These are phyloP conservation scores for Poeciliopsis paucimaculata DNA, from an alignment of 2,797 vertebrate species.

Conservation along the genomic window DNA sequence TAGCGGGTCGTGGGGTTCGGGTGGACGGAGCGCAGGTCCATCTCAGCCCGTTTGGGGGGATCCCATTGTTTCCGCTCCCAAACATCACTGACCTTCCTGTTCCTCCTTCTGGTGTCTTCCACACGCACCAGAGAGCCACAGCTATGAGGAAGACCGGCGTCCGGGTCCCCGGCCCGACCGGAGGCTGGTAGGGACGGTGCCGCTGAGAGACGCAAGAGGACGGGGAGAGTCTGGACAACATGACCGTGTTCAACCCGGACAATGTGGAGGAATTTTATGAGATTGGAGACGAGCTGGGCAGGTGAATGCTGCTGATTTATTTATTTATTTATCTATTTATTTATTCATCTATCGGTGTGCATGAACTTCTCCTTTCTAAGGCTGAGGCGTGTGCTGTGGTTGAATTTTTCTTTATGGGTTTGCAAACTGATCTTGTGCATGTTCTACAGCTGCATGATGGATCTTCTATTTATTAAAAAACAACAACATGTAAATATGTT, in stretches of 20 bases:
- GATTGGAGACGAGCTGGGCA: constrained; percentile 92
- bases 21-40: constrained; percentile 54
- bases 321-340: no score
- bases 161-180: constrained; percentile 45
- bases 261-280: constrained; percentile 93
- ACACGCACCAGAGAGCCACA: constrained; percentile 24
- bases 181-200: constrained; percentile 64
- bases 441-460: background rate
- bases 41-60: constrained; percentile 11
- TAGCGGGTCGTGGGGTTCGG: background rate
- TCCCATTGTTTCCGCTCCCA: constrained; percentile 49
- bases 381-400: background rate
- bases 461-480: no score
- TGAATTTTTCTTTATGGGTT: background rate
- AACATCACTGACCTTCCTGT: background rate
- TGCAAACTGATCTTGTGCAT: background rate
- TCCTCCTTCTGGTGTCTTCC: background rate
- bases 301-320: constrained; percentile 74
- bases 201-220: constrained; percentile 37
- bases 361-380: constrained; percentile 23
- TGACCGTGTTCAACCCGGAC: constrained; percentile 92
- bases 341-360: background rate
- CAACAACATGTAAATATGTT: no score
- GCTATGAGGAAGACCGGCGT: constrained; percentile 52
- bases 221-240: constrained; percentile 74